Evolutionary conservation across 2,113 vertebrate species (phyloP), one percentile per base, ranked within the genome.

Genomic region (Bufo bufo): DNA sequence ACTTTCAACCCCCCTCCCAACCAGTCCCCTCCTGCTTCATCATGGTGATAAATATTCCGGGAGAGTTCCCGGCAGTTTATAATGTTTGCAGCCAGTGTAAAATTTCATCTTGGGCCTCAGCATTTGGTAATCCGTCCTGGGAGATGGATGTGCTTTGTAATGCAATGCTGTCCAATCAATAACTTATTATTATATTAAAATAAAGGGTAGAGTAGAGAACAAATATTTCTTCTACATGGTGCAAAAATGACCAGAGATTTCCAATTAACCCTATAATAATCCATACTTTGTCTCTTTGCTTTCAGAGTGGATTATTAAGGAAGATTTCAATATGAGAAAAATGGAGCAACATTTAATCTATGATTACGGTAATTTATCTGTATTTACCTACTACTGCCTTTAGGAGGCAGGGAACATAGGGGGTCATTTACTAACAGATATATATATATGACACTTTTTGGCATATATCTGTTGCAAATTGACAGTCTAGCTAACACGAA

Each of bases 161-260:
- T 88, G 87, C 81, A 78, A 77, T 88, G 87, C 72, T 84, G 87
- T 88, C 81, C 72, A 88, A 88, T 88, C 87, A 88, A 88, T 88
- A 88, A 75, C 81, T 88, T 88, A 88, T 88, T 88, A 88, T 88
- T 88, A 88, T 88, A 88, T 88, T 84, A 88, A 88, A 88, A 88
- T 84, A 88, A 88, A 88, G 81, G 81, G 81, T 66, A 61, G 71
- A 66, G 77, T 63, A 33, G 63, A 88, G 87, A 88, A 84, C 72
- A 88, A 88, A 88, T 88, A 88, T 84, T 88, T 88, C 87, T 84
- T 74, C 45, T 43, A 58, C 59, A 17, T 56, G 69, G 80, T 17
- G 19, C 49, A 66, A 88, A 82, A 61, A 74, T 33, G 20, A 58
- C 43, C 66, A 3, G 43, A 61, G 19, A 61, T 23, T 82, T 82